Evolutionary conservation across 2,113 vertebrate species (phyloP), one percentile per base, ranked within the genome.

Genomic region (Diadophis punctatus): DNA sequence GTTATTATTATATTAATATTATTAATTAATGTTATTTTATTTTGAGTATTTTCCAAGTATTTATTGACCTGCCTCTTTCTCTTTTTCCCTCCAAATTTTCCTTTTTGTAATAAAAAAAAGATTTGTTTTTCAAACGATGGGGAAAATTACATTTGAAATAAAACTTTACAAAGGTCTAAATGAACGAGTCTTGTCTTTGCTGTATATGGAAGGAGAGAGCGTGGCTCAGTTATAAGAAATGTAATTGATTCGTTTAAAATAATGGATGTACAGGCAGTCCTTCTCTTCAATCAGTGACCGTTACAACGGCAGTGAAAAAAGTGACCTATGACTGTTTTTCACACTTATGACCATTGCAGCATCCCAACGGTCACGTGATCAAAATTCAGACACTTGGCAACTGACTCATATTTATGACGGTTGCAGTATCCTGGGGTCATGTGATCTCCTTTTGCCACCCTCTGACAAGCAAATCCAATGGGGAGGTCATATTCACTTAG

Each of bases 11-110:
- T 89, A 74, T 87, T 93, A 88, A 92, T 95, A 95, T 93, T 93
- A 90, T 56, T 95, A 90, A 86, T n/a, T 43, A 52, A 86, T 91
- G 90, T 95, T 95, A 86, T 93, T 95, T 95, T 93, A 93, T 93
- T 90, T 90, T 93, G 88, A 90, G 74, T 34, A 30, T 93, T 56
- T 90, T 63, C n/a, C 53, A 51, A 86, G 46, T 93, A 93, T 93
- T 93, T 93, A 93, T 93, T 93, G 92, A 86, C n/a, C 55, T 22
- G 46, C 53, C 51, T 51, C 55, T 55, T 85, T 52, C 34, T 55
- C 8, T 48, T 16, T 88, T 23, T 74, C 20, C 43, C 51, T n/a
- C 18, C 22, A 34, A 11, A 11, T 86, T 56, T 87, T 48, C 43
- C 18, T 88, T 90, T 93, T 93, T 92, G 91, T 92, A 92, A 85